A percentile compares a stretch with the other conserved stretches of the same genome.
phyloP scores from a whole-genome alignment of 2,797 vertebrate genomes.

The Saguinus oedipus region DNA sequence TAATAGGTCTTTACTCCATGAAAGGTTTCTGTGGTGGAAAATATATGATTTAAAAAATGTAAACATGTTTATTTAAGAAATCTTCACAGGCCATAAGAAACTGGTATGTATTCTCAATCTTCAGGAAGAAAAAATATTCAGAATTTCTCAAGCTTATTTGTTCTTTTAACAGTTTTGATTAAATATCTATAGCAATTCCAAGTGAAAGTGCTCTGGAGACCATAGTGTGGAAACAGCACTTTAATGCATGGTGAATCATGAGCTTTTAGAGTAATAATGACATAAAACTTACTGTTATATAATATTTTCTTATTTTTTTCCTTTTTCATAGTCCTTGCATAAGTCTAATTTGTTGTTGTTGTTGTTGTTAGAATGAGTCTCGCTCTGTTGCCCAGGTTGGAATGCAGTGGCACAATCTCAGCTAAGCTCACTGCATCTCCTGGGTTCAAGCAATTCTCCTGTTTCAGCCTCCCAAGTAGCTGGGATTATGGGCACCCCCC shows the following conservation, averaged over 20 bases:
- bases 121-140: neutral
- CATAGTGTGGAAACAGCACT: neutral
- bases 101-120: neutral
- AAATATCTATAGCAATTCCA: neutral
- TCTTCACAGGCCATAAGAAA: neutral
- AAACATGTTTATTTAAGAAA: conserved; percentile 41
- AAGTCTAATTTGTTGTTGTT: neutral
- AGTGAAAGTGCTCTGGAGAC: neutral
- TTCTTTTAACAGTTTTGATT: neutral
- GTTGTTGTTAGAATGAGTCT: neutral
- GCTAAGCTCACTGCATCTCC: neutral
- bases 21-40: neutral
- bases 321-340: neutral
- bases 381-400: neutral
- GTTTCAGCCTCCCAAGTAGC: neutral
- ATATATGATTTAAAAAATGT: neutral
- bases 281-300: neutral
- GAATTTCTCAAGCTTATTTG: neutral
- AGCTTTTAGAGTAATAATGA: neutral
- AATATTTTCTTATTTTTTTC: neutral
- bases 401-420: neutral
- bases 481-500: neutral
- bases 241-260: neutral
- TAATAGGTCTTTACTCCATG: neutral
- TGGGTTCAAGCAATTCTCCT: neutral